Evolutionary conservation across 1,140 invertebrate species (phyloP).

Genomic region (Xylocopa sonorina): DNA sequence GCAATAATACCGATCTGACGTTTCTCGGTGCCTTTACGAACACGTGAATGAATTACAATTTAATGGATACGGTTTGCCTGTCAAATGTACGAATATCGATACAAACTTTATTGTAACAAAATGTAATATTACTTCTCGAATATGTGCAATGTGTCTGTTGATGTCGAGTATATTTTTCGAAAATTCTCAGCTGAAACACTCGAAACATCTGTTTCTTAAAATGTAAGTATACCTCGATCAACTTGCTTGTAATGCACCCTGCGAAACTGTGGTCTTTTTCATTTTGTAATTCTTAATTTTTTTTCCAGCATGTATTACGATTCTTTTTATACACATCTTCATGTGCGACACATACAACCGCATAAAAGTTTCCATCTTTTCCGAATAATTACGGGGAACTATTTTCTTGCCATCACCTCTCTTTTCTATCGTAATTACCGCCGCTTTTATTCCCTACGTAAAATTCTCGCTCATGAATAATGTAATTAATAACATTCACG

Average conservation of each 20-base stretch:
- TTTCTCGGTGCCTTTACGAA: constrained; percentile 42
- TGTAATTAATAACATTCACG: constrained; percentile 7
- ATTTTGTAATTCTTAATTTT: constrained; percentile 42
- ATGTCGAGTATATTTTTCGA: background rate
- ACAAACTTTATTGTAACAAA: constrained; percentile 33
- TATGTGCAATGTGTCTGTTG: constrained; percentile 47
- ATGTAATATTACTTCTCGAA: constrained; percentile 12
- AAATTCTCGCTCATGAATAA: background rate
- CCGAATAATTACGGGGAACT: background rate
- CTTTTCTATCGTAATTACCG: constrained; percentile 11
- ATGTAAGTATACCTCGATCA: constrained; percentile 53
- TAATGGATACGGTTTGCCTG: constrained; percentile 55
- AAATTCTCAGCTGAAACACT: constrained; percentile 25
- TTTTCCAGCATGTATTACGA: constrained; percentile 13
- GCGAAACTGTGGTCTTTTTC: constrained; percentile 40
- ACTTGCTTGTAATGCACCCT: constrained; percentile 19
- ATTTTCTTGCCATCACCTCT: background rate
- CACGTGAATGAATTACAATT: constrained; percentile 54
- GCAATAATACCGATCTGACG: background rate
- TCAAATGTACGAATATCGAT: constrained; percentile 53
- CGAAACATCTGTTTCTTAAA: constrained; percentile 3
- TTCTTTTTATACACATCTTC: constrained; percentile 21
- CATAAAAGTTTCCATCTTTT: background rate
- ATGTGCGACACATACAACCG: background rate
- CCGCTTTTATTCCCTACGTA: constrained; percentile 6